A percentile compares a stretch with the other conserved stretches of the same genome.
phyloP scores from a whole-genome alignment of 2,888 invertebrate species.

The Zele albiditarsus region DNA sequence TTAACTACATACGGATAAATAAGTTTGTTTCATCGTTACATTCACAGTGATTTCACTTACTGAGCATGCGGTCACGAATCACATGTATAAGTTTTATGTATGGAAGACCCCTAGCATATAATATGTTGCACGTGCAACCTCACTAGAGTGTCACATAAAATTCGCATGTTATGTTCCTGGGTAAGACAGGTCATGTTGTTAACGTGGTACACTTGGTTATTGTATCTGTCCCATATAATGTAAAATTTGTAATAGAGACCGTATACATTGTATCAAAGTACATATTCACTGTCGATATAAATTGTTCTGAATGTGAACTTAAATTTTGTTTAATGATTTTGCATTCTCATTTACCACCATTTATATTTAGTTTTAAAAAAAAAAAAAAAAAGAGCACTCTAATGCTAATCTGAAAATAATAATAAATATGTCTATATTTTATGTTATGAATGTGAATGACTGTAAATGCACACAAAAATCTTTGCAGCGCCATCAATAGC shows the following conservation, averaged over 20 bases:
- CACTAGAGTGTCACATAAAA: conserved; percentile 19
- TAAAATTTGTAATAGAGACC: conserved; percentile 7
- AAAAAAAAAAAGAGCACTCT: too few relatives aligned
- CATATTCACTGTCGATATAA: not conserved
- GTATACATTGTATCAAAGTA: too few relatives aligned
- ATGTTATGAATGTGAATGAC: too few relatives aligned
- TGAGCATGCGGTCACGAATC: not conserved
- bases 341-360: too few relatives aligned
- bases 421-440: too few relatives aligned
- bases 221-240: conserved; percentile 25
- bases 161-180: conserved; percentile 22
- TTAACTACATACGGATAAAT: not conserved
- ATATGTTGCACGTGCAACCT: conserved; percentile 29
- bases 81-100: conserved; percentile 1
- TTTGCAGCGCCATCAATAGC: not conserved
- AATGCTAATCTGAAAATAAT: too few relatives aligned
- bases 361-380: too few relatives aligned
- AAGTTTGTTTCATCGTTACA: not conserved
- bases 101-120: conserved; percentile 10
- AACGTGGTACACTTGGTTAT: conserved; percentile 26
- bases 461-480: too few relatives aligned
- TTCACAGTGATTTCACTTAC: not conserved
- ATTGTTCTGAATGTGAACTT: too few relatives aligned
- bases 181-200: conserved; percentile 34
- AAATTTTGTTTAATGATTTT: too few relatives aligned